phyloP scores from a whole-genome alignment of 2,797 vertebrate species.

The Schizothorax lantsangensis region DNA sequence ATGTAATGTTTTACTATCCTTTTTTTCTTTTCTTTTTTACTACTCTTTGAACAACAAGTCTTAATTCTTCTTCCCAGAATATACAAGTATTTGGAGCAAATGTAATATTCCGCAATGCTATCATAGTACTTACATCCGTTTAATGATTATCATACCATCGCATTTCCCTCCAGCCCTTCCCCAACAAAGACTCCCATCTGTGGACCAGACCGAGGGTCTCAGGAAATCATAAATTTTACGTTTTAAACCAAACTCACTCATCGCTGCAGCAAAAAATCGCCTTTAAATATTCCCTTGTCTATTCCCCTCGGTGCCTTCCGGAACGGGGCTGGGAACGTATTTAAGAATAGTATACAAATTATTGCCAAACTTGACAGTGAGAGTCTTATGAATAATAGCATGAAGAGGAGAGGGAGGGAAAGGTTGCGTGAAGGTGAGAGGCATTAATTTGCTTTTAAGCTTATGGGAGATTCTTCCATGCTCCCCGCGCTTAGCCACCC shows the following conservation, averaged over 20 bases:
- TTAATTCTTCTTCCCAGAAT: constrained; percentile 67
- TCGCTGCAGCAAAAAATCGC: constrained; percentile 33
- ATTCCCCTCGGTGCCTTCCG: constrained; percentile 44
- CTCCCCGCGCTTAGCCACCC: constrained; percentile 48
- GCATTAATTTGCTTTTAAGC: constrained; percentile 67
- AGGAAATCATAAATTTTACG: constrained; percentile 63
- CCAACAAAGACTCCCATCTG: constrained; percentile 52
- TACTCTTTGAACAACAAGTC: constrained; percentile 71
- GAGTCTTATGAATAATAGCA: constrained; percentile 63
- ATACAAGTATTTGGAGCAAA: constrained; percentile 58
- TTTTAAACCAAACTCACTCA: constrained; percentile 47
- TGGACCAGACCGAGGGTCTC: constrained; percentile 57
- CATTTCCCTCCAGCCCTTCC: constrained; percentile 64
- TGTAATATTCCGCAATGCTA: constrained; percentile 41
- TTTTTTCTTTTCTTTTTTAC: not conserved
- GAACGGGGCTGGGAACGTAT: constrained; percentile 48
- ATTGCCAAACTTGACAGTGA: constrained; percentile 61
- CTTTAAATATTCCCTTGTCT: constrained; percentile 60
- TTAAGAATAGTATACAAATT: constrained; percentile 68
- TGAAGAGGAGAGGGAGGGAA: constrained; percentile 58
- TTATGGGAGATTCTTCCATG: constrained; percentile 60
- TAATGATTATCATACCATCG: constrained; percentile 69
- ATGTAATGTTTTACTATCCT: constrained; percentile 65
- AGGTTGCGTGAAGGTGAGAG: constrained; percentile 64
- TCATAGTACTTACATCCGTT: constrained; percentile 63